Base-by-base conservation (phyloP, 2,888 invertebrate species). In the Erannis defoliaria region DNA sequence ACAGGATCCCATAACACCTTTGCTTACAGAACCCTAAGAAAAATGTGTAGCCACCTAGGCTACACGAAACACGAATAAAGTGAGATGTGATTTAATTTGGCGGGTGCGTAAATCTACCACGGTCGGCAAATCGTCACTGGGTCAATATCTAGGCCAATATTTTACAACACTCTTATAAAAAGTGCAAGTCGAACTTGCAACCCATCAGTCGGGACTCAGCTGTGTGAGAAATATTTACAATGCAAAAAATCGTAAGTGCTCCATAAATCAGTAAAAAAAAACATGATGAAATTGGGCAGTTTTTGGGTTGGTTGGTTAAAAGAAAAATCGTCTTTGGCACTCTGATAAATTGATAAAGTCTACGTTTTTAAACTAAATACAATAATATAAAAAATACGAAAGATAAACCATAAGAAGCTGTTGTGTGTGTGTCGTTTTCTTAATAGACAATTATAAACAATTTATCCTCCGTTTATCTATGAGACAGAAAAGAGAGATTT, bases 211-310 rank as follows among this genome's bases (percentile, higher is more conserved):
- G 73, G 67, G 66, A 67, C 57, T 65, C 72, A 73, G 76, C 75
- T 71, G 73, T 74, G 67, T 55, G 40, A 51, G 66, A 54, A 68
- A 68, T 63, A 70, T 62, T 71, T 66, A 81, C 77, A 79, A 88
- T 88, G 88, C 77, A 85, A 72, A 81, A 72, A 71, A 75, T 81
- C 67, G 88, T 89, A 77, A 87, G 88, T 85, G 55, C 33, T 48
- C 54, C 55, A 55, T 45, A 55, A 49, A 56, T 45, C 57, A 54
- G 18, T 26, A 37, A 26, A 21, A 40, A 37, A 26, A 21, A 40
- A 45, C 16, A 21, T 50, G 35, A 42, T 8, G 37, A 42, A 35
- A 48, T 31, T 29, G 29, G 14, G n/a, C 35, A n/a, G n/a, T n/a
- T n/a, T n/a, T n/a, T n/a, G n/a, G n/a, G n/a, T n/a, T n/a, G 14